Evolutionary conservation across 2,113 vertebrate species (phyloP), one percentile per base, ranked within the genome.

Genomic region (Lucifuga dentata): DNA sequence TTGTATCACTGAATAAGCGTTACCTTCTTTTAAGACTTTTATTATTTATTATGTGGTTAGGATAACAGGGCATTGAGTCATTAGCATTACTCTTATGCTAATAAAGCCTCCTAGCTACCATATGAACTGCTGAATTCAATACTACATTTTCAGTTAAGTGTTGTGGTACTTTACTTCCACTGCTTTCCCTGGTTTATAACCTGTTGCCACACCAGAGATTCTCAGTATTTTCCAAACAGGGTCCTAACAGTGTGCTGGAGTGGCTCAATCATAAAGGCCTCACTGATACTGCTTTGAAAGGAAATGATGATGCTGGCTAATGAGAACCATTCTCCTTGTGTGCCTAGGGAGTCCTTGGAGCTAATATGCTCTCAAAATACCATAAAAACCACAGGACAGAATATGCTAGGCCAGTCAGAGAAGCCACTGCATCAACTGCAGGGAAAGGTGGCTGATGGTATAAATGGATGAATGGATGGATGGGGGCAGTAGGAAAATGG

Each of bases 261-360:
- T 84, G 52, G 45, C 67, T 84, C 62, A 78, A 57, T 72, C 68
- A 85, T 86, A 82, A 89, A 88, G 68, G 36, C 46, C 71, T 75
- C n/a, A 46, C 44, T 69, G 73, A 84, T 70, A 71, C 68, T 71
- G 64, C 74, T 81, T 73, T 49, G 78, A 77, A 80, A 86, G 78
- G 84, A 88, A 89, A 84, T 72, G 82, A 88, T 90, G 78, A 89
- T 79, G 84, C 69, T 16, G 29, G 72, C 68, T 88, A 88, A 89
- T 90, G 87, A 83, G 84, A 83, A 73, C 68, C 83, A 87, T 80
- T 88, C 69, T 79, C 45, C 64, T 76, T 72, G 40, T 38, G 58
- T 9, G 24, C 80, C 81, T 44, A 44, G 80, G 83, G 87, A 90
- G 81, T 71, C 65, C 76, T 89, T 83, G 17, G 64, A 76, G 78